These are phyloP conservation scores for Collichthys lucidus DNA, from an alignment of 2,113 vertebrate species.

Conservation along the genomic window DNA sequence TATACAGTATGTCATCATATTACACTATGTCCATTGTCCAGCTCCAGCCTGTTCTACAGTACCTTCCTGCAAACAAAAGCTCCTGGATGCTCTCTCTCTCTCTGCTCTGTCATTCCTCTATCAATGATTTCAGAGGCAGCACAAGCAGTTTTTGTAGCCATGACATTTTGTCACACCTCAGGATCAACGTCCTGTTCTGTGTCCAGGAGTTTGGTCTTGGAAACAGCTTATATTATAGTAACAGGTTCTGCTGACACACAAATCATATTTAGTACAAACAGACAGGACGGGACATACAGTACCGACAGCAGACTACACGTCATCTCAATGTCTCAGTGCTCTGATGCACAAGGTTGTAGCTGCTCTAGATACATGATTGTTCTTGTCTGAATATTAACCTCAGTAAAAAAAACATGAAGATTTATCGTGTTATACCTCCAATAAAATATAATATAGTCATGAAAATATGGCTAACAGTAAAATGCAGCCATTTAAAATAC, in stretches of 20 bases:
- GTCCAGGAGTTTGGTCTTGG: constrained; percentile 1
- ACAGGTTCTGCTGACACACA: constrained; percentile 23
- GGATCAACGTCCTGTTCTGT: constrained; percentile 6
- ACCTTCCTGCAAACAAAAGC: constrained; percentile 12
- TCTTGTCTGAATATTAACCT: neutral
- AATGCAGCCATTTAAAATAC: neutral
- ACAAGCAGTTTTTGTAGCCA: neutral
- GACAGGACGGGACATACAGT: neutral
- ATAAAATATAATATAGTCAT: neutral
- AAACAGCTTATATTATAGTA: neutral
- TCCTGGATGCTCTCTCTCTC: neutral
- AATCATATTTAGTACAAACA: neutral
- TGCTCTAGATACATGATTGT: neutral
- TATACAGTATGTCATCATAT: neutral
- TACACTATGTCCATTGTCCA: neutral
- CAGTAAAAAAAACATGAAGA: neutral
- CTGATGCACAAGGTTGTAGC: neutral
- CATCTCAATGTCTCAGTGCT: neutral
- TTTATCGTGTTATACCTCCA: neutral
- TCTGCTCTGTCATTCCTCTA: constrained; percentile 7
- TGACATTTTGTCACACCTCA: constrained; percentile 23
- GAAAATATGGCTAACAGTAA: neutral
- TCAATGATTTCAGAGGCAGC: neutral
- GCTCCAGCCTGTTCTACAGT: neutral
- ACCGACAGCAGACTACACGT: neutral